These are phyloP conservation scores for Thera obeliscata DNA, from an alignment of 2,888 invertebrate genomes.

Conservation along the genomic window DNA sequence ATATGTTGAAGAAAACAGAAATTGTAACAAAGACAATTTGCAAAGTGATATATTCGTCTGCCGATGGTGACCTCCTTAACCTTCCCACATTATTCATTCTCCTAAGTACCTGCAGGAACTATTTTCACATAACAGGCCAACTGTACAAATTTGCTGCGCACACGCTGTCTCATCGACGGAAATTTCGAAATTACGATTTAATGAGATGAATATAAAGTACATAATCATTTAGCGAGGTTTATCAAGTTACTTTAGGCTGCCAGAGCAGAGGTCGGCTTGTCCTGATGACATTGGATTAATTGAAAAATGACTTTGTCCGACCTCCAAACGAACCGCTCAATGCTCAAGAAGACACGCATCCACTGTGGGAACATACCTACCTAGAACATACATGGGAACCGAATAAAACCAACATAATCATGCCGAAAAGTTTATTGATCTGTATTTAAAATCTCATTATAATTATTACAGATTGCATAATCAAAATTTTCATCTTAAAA, in stretches of 20 bases:
- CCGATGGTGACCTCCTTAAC: conserved; percentile 39
- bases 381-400: conserved; percentile 35
- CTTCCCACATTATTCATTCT: conserved; percentile 31
- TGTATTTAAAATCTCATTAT: conserved; percentile 60
- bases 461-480: conserved; percentile 76
- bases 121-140: conserved; percentile 49
- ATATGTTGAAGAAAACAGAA: background rate
- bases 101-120: conserved; percentile 44
- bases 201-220: conserved; percentile 49
- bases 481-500: conserved; percentile 77
- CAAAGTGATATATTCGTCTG: conserved; percentile 18
- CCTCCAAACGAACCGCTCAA: conserved; percentile 67
- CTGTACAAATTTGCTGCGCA: conserved; percentile 66
- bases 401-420: conserved; percentile 58
- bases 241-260: conserved; percentile 43
- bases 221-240: conserved; percentile 47
- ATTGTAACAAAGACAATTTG: conserved; percentile 2
- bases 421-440: conserved; percentile 75
- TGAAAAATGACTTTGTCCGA: conserved; percentile 78
- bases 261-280: conserved; percentile 66
- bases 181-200: conserved; percentile 52
- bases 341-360: conserved; percentile 57
- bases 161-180: conserved; percentile 43
- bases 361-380: conserved; percentile 60
- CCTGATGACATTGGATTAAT: conserved; percentile 79